Base-by-base conservation (phyloP, 1,140 invertebrate species). In the Drosophila aff. region DNA sequence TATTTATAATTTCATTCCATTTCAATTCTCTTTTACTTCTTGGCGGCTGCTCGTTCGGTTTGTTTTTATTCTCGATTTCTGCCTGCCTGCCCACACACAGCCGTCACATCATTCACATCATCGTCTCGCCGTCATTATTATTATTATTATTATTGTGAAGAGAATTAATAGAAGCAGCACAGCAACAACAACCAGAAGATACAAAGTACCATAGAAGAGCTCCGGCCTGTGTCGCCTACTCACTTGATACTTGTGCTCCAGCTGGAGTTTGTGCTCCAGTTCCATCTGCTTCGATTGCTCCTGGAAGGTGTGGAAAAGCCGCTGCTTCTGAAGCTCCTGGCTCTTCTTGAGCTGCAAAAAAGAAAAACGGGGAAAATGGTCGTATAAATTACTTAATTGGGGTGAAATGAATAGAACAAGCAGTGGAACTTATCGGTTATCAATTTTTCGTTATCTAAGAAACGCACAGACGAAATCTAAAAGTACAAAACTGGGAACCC, bases 301-400 rank as follows among this genome's bases (percentile, higher is more conserved):
- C 84, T 98, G 96, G 93, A 97, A 98, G 90, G 97, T 96, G 90
- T 98, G 96, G 55, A 97, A 94, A 55, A 98, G 94, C 75, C 98
- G 95, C 93, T 98, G 97, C 84, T 98, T 97, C 91, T 98, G 97
- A 82, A 98, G 93, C 89, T 98, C 96, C 93, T 98, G 97, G 79
- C 97, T 96, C 93, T 98, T 97, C 94, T 98, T 97, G 92, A 98
- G 93, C 95, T 97, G 95, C 79, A 96, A 68, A 18, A 33, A 40
- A 36, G 18, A 44, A 38, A 13, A 13, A 4, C 3, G 11, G 33
- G 11, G 33, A 38, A 38, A 38, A 38, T 4, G 3, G 23, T 1
- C 16, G 33, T 44, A 23, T 7, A 44, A 16, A 47, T 49, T 23
- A 13, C 31, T 40, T 31, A 49, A 21, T 49, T 11, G 0, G 3